phyloP scores from a whole-genome alignment of 2,113 vertebrate species.

The cat (Felis catus) region F.catus_Fca126_mat1.0 CM031412.1:227522001-227522500 shows the following conservation, averaged over 20 bases:
- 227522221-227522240: background rate
- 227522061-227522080: background rate
- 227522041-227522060: background rate
- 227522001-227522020: background rate
- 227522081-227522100: background rate
- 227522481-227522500: background rate
- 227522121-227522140: fast-evolving
- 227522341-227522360: background rate
- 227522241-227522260: no score
- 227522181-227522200: background rate
- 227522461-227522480: background rate
- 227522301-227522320: background rate
- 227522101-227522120: background rate
- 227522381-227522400: background rate
- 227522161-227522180: background rate
- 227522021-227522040: background rate
- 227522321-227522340: background rate
- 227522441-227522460: background rate
- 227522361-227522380: background rate
- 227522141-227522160: background rate
- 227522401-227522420: background rate
- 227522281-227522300: background rate
- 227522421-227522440: background rate
- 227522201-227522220: background rate
- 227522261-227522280: background rate